Base-by-base conservation (phyloP, 2,888 invertebrate species). In the Prostheceraeus crozeri region DNA sequence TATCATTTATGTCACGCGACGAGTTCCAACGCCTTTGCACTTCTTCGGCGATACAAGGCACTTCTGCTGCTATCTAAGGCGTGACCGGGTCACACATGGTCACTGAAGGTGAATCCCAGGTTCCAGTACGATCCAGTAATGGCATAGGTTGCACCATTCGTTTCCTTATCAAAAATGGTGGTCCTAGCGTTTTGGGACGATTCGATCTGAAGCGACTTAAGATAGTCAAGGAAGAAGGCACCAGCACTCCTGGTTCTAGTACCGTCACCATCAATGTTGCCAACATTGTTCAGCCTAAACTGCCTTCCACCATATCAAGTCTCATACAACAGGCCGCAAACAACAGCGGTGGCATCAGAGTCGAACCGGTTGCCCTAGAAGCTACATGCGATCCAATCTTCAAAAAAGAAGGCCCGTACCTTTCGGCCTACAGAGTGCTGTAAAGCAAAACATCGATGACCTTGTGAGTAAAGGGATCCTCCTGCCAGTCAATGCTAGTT, bases 21-120 rank as follows among this genome's bases (percentile, higher is more conserved):
- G 27, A 11, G 23, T 10, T 28, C 14, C 23, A 48, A 14, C n/a
- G n/a, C n/a, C n/a, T n/a, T n/a, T n/a, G n/a, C n/a, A n/a, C n/a
- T n/a, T n/a, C n/a, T n/a, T n/a, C n/a, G n/a, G n/a, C n/a, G n/a
- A n/a, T n/a, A n/a, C n/a, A n/a, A n/a, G n/a, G n/a, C n/a, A 48
- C 25, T 21, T 8, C 23, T 48, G 27, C 14, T 19, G 10, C 33
- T 40, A 40, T 40, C 40, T 16, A 14, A 16, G 14, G 8, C 6
- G 40, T 40, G 8, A 48, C 48, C 23, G 48, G 48, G 27, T 33
- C 33, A 33, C n/a, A 25, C 48, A n/a, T n/a, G n/a, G 48, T 19
- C 48, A 48, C 25, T 48, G 25, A 6, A 28, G 48, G 48, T 33
- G 48, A 48, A 21, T 25, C 48, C 23, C 25, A 25, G 19, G 11